Percentiles rank a stretch among this genome's conserved stretches.
These are phyloP conservation scores for Dolichoris vasculosae DNA, from an alignment of 1,140 invertebrate genomes.

Conservation along the genomic window DNA sequence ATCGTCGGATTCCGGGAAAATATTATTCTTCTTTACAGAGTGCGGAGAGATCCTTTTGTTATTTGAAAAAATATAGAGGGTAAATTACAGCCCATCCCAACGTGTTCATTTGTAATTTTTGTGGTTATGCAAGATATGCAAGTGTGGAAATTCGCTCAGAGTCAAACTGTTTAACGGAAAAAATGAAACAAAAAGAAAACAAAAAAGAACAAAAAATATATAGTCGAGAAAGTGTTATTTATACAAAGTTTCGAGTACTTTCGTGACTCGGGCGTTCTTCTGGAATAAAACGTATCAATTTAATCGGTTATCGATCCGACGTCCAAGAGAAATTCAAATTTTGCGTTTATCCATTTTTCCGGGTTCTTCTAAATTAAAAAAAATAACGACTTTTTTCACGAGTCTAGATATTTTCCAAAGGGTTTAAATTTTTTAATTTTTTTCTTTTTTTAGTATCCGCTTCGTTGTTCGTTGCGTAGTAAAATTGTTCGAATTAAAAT, in stretches of 20 bases:
- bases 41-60: constrained; percentile 13
- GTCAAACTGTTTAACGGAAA: not conserved
- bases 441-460: too few relatives aligned
- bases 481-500: too few relatives aligned
- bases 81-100: not conserved
- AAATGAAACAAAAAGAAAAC: too few relatives aligned
- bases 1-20: constrained; percentile 37
- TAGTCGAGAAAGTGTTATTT: not conserved
- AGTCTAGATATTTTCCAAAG: too few relatives aligned
- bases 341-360: too few relatives aligned
- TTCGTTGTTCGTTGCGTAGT: too few relatives aligned
- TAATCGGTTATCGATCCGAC: not conserved
- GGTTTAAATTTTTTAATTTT: too few relatives aligned
- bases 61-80: constrained; percentile 34
- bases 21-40: constrained; percentile 34
- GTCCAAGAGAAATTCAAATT: too few relatives aligned
- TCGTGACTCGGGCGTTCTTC: not conserved
- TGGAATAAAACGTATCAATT: not conserved
- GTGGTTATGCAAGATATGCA: not conserved
- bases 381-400: too few relatives aligned
- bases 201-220: not conserved
- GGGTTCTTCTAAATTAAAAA: too few relatives aligned
- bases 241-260: not conserved
- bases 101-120: constrained; percentile 16
- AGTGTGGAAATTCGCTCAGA: not conserved